Percentiles rank a stretch among this genome's conserved stretches.
phyloP scores from a whole-genome alignment of 2,888 invertebrate species.

The Eilema sororculum region DNA sequence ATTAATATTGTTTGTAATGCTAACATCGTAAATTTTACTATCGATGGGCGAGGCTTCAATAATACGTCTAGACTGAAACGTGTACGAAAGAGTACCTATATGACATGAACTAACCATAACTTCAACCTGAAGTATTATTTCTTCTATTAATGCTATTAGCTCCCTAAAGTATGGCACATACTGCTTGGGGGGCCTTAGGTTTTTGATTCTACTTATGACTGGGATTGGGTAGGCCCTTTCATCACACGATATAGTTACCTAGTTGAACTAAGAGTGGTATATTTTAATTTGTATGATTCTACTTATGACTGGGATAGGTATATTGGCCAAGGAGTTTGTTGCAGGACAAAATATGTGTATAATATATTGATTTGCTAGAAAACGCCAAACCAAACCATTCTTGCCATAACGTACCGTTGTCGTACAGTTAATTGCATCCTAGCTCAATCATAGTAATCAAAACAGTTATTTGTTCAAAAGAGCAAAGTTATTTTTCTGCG shows the following conservation, averaged over 20 bases:
- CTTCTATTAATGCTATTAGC: neutral
- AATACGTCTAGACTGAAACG: slow-evolving; percentile 24
- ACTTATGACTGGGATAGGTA: neutral
- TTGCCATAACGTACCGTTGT: neutral
- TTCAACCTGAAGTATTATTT: neutral
- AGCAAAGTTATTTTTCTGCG: neutral
- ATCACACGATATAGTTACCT: neutral
- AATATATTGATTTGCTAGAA: neutral
- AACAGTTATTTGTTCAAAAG: neutral
- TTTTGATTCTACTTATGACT: no score
- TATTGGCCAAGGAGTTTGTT: neutral
- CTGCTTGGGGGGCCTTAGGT: neutral
- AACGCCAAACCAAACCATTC: neutral
- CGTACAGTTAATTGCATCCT: neutral
- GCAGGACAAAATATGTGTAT: neutral
- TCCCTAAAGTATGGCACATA: neutral
- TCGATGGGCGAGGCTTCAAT: slow-evolving; percentile 46
- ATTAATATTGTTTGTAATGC: slow-evolving; percentile 52
- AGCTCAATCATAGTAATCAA: neutral
- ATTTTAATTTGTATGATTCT: neutral
- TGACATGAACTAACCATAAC: neutral
- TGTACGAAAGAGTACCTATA: neutral
- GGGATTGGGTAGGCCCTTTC: no score
- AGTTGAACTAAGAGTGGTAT: neutral
- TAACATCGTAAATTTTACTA: slow-evolving; percentile 57